Base-by-base conservation (phyloP, 2,888 invertebrate genomes). In the Deilephila elpenor region DNA sequence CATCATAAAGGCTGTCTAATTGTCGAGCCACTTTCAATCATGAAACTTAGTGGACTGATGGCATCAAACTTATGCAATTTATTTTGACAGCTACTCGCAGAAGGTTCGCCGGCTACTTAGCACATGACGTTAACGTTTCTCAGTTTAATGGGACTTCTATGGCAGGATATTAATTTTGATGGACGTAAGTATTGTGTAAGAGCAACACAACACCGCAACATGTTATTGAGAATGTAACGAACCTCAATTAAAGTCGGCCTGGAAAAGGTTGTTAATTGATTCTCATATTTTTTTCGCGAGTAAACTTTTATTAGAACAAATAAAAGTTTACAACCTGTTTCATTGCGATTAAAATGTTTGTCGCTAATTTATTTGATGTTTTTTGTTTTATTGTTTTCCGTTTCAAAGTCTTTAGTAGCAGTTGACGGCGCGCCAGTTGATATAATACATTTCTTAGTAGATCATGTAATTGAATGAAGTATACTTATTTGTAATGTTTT, bases 1-100 rank as follows among this genome's bases (percentile, higher is more conserved):
- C 44, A 44, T 44, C 14, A 11, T 44, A 44, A 11, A 44, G 11
- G 14, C 44, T 44, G 11, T 44, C 44, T 14, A 44, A 44, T 44
- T 44, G 44, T 44, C 44, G 44, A 14, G 44, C 11, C 44, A 44
- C 44, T 29, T 20, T 20, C 3, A 60, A 25, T 11, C 29, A 11
- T 29, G 29, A 60, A 60, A 25, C 25, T 60, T 60, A 56, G 60
- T 14, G 29, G 4, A 1, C 71, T 61, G 74, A 79, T 80, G 83
- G 81, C 78, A 78, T 75, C 73, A 37, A n/a, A 59, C 37, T 20
- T 71, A 61, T 72, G 79, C 81, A 81, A 85, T 85, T 85, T 82
- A 77, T 87, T 84, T 82, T 83, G 84, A 84, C 87, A 83, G 78
- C 75, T 34, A 34, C 61, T 62, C 32, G 37, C 34, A n/a, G n/a